These are phyloP conservation scores for Dryobota labecula DNA, from an alignment of 2,888 invertebrate species.

Conservation along the genomic window DNA sequence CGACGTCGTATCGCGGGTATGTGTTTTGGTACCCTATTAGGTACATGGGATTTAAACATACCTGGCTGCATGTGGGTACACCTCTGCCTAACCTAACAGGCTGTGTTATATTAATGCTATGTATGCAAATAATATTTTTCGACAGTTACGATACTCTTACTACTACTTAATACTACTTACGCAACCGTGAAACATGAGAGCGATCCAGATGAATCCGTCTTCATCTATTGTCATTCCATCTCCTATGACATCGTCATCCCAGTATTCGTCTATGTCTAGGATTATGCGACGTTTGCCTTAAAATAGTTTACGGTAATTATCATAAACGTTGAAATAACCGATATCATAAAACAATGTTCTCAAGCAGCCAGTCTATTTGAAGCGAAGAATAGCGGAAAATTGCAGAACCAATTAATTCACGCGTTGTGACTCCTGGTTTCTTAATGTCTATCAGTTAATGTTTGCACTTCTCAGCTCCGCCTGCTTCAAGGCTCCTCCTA, in stretches of 20 bases:
- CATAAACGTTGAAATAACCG: neutral
- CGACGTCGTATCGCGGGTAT: no score
- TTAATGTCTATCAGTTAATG: no score
- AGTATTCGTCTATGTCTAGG: slow-evolving; percentile 83
- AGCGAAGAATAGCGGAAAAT: neutral
- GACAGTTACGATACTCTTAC: neutral
- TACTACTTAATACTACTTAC: slow-evolving; percentile 78
- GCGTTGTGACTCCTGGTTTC: no score
- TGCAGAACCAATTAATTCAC: no score
- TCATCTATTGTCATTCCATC: slow-evolving; percentile 93
- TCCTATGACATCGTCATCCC: slow-evolving; percentile 71
- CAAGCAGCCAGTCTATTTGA: neutral
- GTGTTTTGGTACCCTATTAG: no score
- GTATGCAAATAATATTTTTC: neutral
- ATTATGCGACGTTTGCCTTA: slow-evolving; percentile 75
- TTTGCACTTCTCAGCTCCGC: neutral
- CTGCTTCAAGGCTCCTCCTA: no score
- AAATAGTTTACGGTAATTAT: neutral
- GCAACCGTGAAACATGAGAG: slow-evolving; percentile 88
- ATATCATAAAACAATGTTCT: neutral
- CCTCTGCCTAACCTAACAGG: no score
- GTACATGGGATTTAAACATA: no score
- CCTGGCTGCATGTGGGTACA: no score
- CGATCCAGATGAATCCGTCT: slow-evolving; percentile 93
- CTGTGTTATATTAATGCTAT: no score